phyloP scores from a whole-genome alignment of 1,140 invertebrate species.

The Leptinotarsa lineolata region DNA sequence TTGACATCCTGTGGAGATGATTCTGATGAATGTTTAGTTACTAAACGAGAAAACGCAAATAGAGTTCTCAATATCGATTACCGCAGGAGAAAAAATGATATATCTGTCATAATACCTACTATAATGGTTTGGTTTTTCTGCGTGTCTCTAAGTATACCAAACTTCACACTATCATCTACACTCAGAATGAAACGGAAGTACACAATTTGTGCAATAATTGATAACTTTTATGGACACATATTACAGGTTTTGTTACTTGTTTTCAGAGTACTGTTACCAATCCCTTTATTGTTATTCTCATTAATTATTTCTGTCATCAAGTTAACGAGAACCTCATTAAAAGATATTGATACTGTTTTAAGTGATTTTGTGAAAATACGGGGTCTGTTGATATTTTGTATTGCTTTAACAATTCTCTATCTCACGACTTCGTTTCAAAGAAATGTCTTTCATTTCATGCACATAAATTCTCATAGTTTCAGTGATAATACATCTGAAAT shows the following conservation, averaged over 20 bases:
- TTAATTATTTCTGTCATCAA: constrained; percentile 46
- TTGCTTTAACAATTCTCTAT: constrained; percentile 43
- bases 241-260: constrained; percentile 45
- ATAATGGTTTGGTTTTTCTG: constrained; percentile 62
- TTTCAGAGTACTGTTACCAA: constrained; percentile 46
- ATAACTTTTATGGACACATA: constrained; percentile 43
- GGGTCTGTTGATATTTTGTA: constrained; percentile 44
- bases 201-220: constrained; percentile 47
- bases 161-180: constrained; percentile 54
- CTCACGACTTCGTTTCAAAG: constrained; percentile 47
- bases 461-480: constrained; percentile 38
- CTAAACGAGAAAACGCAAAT: constrained; percentile 53
- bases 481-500: constrained; percentile 31
- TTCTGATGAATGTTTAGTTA: constrained; percentile 59
- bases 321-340: constrained; percentile 37
- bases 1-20: constrained; percentile 55
- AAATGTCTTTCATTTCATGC: constrained; percentile 43
- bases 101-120: constrained; percentile 58
- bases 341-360: constrained; percentile 43
- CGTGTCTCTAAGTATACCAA: constrained; percentile 61
- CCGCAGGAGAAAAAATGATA: constrained; percentile 51
- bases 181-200: constrained; percentile 42
- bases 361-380: constrained; percentile 46
- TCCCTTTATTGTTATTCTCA: constrained; percentile 41
- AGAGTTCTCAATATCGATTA: constrained; percentile 59